A percentile compares a stretch with the other conserved stretches of the same genome.
These are phyloP conservation scores for Aleiodes testaceus DNA, from an alignment of 2,888 invertebrate species.

Conservation along the genomic window DNA sequence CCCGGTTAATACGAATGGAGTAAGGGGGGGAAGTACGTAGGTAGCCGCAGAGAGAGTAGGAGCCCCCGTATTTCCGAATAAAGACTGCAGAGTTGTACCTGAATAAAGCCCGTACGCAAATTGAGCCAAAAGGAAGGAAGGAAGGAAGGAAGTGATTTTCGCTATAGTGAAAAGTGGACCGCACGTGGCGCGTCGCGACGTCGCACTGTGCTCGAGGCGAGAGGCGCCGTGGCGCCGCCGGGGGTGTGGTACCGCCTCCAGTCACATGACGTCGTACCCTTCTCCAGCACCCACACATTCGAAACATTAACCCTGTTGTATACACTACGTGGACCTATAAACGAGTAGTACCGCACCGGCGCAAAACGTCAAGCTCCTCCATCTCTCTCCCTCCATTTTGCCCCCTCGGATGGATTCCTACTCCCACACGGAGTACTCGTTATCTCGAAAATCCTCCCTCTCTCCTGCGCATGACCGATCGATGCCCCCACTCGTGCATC, in stretches of 20 bases:
- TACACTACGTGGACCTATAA: conserved; percentile 36
- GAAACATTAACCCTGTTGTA: conserved; percentile 31
- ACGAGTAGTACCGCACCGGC: conserved; percentile 43
- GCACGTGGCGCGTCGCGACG: conserved; percentile 73
- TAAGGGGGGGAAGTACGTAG: conserved; percentile 4
- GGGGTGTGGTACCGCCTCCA: conserved; percentile 71
- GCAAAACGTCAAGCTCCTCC: conserved; percentile 45
- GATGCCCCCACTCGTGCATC: conserved; percentile 57
- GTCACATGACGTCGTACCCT: conserved; percentile 59
- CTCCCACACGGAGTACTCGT: conserved; percentile 28
- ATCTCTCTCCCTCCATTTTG: conserved; percentile 46
- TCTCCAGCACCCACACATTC: no score
- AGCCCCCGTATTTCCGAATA: conserved; percentile 13
- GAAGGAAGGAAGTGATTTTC: conserved; percentile 59
- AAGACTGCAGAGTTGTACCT: neutral
- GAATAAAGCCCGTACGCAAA: conserved; percentile 23
- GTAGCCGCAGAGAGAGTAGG: neutral
- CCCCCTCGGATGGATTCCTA: conserved; percentile 37
- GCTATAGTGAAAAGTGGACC: conserved; percentile 61
- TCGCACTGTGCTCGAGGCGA: conserved; percentile 72
- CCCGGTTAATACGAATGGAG: conserved; percentile 3
- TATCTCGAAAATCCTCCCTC: conserved; percentile 21
- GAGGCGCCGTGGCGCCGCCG: conserved; percentile 62
- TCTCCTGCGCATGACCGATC: conserved; percentile 64
- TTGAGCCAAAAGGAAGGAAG: conserved; percentile 41